Percentiles rank a stretch among this genome's conserved stretches.
Evolutionary conservation across 2,888 invertebrate species (phyloP).

Genomic region (Xestia xanthographa): DNA sequence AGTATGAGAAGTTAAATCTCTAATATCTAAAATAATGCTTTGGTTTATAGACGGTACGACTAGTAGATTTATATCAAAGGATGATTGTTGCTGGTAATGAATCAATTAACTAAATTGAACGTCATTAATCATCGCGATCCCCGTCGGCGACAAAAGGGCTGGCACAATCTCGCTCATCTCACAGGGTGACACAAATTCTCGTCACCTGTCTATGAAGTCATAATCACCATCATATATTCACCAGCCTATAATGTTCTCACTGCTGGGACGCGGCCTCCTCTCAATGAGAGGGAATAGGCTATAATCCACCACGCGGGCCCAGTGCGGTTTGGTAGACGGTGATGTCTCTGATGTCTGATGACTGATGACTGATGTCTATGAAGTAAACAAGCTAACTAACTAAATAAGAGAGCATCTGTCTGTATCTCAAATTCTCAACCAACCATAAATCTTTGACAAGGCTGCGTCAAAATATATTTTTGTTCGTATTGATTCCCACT

Average conservation of each 20-base stretch:
- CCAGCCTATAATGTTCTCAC: no score
- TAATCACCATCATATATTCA: no score
- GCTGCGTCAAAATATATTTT: constrained; percentile 23
- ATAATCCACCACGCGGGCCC: no score
- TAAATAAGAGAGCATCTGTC: constrained; percentile 8
- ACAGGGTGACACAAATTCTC: neutral
- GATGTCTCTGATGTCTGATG: no score
- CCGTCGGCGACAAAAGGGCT: constrained; percentile 2
- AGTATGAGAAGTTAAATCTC: neutral
- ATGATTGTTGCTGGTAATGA: constrained; percentile 10
- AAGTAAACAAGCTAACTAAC: constrained; percentile 18
- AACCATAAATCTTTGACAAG: constrained; percentile 42
- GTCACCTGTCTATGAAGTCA: constrained; percentile 16
- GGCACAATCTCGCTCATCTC: constrained; percentile 1
- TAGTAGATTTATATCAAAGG: neutral
- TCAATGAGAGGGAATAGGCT: no score
- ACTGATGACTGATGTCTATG: no score
- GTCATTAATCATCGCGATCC: constrained; percentile 10
- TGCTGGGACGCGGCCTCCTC: no score
- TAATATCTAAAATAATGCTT: neutral
- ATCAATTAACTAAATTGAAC: constrained; percentile 35
- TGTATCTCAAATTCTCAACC: constrained; percentile 1
- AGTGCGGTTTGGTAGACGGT: no score
- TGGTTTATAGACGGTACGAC: neutral
- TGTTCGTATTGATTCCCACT: constrained; percentile 35